These are phyloP conservation scores for Trissolcus japonicus DNA, from an alignment of 2,888 invertebrate species.

Conservation along the genomic window DNA sequence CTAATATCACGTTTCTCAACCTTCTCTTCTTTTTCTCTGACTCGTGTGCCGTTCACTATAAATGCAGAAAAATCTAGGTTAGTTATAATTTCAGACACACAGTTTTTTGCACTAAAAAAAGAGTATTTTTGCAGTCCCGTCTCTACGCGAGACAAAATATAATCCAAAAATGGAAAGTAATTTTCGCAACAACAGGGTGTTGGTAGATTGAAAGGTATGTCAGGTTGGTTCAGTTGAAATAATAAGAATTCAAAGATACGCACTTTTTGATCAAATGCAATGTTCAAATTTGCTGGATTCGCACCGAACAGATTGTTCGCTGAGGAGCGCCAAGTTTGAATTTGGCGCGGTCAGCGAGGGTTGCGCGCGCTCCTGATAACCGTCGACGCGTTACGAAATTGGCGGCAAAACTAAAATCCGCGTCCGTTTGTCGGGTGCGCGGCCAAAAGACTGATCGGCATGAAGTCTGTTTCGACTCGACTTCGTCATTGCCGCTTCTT, in stretches of 20 bases:
- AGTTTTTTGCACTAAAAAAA: background rate
- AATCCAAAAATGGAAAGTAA: background rate
- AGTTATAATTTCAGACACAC: slow-evolving; percentile 37
- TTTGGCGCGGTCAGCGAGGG: slow-evolving; percentile 32
- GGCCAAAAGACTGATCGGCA: slow-evolving; percentile 69
- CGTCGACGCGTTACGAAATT: slow-evolving; percentile 21
- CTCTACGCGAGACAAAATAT: no score
- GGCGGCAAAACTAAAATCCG: slow-evolving; percentile 40
- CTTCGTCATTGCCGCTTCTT: slow-evolving; percentile 65
- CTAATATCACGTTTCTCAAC: slow-evolving; percentile 47
- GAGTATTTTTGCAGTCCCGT: background rate
- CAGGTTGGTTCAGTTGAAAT: no score
- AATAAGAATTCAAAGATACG: slow-evolving; percentile 17
- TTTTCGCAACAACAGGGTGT: background rate
- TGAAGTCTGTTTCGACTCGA: slow-evolving; percentile 64
- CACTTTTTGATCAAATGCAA: slow-evolving; percentile 24
- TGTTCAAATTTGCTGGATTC: background rate
- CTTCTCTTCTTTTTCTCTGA: slow-evolving; percentile 47
- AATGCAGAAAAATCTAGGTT: slow-evolving; percentile 55
- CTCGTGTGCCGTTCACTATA: slow-evolving; percentile 45
- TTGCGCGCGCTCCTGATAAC: slow-evolving; percentile 32
- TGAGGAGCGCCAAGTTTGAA: slow-evolving; percentile 30
- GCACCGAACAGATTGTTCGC: slow-evolving; percentile 2
- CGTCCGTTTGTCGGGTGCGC: slow-evolving; percentile 62
- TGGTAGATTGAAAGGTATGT: background rate